A percentile compares a stretch with the other conserved stretches of the same genome.
These are phyloP conservation scores for human (Homo sapiens) DNA, from an alignment of 2,113 vertebrate genomes.

Conservation along the genomic window DNA sequence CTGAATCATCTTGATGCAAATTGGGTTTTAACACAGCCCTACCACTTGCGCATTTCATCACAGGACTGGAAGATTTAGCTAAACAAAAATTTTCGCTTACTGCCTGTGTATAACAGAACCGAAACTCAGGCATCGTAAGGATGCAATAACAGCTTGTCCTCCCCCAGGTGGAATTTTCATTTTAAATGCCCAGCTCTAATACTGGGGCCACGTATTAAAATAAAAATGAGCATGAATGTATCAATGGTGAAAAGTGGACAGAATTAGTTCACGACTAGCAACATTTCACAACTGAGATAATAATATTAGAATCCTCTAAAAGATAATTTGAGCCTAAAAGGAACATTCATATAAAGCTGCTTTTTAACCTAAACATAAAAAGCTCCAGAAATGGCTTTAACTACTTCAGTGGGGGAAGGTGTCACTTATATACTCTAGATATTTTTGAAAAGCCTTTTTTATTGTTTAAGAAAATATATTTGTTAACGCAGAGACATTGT, in stretches of 20 bases:
- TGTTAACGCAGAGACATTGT: not conserved
- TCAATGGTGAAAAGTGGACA: not conserved
- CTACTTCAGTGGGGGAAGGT: not conserved
- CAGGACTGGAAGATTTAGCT: not conserved
- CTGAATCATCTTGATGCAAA: not conserved
- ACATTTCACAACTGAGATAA: slow-evolving; percentile 12
- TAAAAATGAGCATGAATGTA: slow-evolving; percentile 1
- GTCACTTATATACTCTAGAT: not conserved
- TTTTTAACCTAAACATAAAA: slow-evolving; percentile 6
- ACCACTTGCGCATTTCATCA: not conserved
- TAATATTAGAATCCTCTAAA: slow-evolving; percentile 15
- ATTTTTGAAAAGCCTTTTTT: slow-evolving; percentile 6
- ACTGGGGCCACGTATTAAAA: not conserved
- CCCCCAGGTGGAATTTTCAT: not conserved
- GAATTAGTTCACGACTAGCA: not conserved
- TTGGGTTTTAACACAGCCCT: not conserved
- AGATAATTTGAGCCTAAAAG: not conserved
- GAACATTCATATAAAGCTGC: not conserved
- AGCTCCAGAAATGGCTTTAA: not conserved
- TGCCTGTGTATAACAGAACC: not conserved
- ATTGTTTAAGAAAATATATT: not conserved
- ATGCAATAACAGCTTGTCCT: not conserved
- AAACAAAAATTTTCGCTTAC: not conserved
- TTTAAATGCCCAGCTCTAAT: not conserved
- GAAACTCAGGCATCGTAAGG: not conserved